Evolutionary conservation across 2,888 invertebrate species (phyloP).

Genomic region (Cephus sareptanus): DNA sequence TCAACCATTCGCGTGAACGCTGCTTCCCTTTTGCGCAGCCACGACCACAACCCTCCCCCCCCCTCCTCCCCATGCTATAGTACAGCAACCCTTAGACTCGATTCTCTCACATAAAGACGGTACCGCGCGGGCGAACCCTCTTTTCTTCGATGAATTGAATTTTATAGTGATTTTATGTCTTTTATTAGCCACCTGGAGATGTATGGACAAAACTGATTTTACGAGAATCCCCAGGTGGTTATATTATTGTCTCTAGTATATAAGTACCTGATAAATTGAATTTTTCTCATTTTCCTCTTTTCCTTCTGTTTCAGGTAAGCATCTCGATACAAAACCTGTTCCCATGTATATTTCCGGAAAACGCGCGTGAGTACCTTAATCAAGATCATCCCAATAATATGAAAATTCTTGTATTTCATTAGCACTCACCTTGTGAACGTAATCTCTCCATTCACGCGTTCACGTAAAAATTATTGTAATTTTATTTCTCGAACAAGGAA

Average conservation of each 20-base stretch:
- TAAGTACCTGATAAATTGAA: not conserved
- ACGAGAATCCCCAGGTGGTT: not conserved
- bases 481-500: not conserved
- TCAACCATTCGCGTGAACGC: conserved; percentile 3
- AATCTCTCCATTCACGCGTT: not conserved
- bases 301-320: conserved; percentile 53
- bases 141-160: conserved; percentile 45
- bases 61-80: not conserved
- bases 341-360: not conserved
- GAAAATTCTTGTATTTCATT: not conserved
- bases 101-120: conserved; percentile 23
- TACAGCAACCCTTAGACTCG: not conserved
- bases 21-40: not conserved
- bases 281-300: conserved; percentile 19
- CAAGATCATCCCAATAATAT: not conserved
- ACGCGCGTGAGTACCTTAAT: not conserved
- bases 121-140: conserved; percentile 12
- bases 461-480: not conserved
- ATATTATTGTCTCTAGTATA: conserved; percentile 9
- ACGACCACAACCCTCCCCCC: not conserved
- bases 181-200: conserved; percentile 39
- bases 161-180: conserved; percentile 41
- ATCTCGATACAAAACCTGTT: not conserved
- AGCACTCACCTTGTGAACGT: not conserved
- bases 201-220: conserved; percentile 19